Evolutionary conservation across 53 echinoderm and acorn worm genomes (phyloP), one percentile per base, ranked within the genome.

Genomic region (Antedon mediterranea): DNA sequence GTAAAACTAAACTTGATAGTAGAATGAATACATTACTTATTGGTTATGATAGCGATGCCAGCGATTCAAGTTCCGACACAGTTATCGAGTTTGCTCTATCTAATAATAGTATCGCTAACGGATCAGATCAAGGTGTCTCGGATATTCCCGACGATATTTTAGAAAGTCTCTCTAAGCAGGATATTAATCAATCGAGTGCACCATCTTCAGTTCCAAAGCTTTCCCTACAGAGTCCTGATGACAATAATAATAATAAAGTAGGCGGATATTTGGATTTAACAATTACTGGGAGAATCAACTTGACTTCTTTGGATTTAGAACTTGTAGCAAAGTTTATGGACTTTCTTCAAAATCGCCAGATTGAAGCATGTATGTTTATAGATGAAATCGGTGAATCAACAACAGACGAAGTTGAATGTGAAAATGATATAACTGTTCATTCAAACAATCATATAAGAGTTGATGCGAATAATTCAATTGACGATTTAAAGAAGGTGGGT

Each of bases 381-480:
- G 86, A 86, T 43, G 86, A 82, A 28, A 71, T 86, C 32, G 86
- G 86, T 4, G 82, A 78, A 37, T 86, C 86, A 6, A 74, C 82
- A n/a, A 86, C 86, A 8, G 86, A 86, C 30, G 44, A 72, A 7
- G 41, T 72, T 26, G 75, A 75, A 43, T 73, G 32, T 3, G 32
- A 71, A 43, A 34, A 28, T 15, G 42, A n/a, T 33, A 32, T 32
- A 4, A 31, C 30, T 6, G 72, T 43, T 32, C 2, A 2, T 57
- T 18, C 57, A 18, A 26, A 23, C 20, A 57, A 57, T 18, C 57
- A 3, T 57, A 57, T 57, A 23, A 57, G 26, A 37, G 37, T 37
- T 37, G 11, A 6, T n/a, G n/a, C 37, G 11, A 11, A 37, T 57
- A 57, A 57, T 15, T 26, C 7, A 15, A 41, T 13, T 7, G 57